Base-by-base conservation (phyloP, 1,140 invertebrate species). In the Heliconius congener region DNA sequence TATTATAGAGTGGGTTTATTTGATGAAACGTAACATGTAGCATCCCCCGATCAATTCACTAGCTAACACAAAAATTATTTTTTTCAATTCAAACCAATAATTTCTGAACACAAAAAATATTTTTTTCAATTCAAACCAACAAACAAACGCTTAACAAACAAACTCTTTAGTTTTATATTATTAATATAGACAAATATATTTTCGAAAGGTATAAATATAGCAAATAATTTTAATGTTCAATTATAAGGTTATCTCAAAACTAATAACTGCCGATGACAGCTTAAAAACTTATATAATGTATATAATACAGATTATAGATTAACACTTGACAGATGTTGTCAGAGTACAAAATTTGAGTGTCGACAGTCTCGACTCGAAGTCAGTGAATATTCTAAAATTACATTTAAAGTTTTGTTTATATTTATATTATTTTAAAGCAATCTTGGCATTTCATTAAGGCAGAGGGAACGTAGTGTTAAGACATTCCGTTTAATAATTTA, bases 191-290 rank as follows among this genome's bases (percentile, higher is more conserved):
- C 0, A 18, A 18, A 52, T 52, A 52, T 52, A 52, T 52, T 19
- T 52, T 52, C 18, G 50, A 18, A 52, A 52, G 2, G 6, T 0
- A 19, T 52, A 19, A 52, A 52, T 52, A 52, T 52, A 57, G 9
- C 3, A 8, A 57, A 23, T 57, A 23, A 57, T 57, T 57, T 23
- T 23, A 57, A 23, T 23, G 19, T 57, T 57, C 55, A 57, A 57
- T 57, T 57, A 57, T 57, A 57, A 57, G 23, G 55, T 57, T 57
- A 57, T 57, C 55, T 57, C n/a, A 11, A 57, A 57, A 57, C 55
- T 57, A 57, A 57, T 57, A 23, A 57, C 19, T 8, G n/a, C 18
- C n/a, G 55, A 57, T 57, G 55, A 57, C 19, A 57, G 55, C 55
- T 57, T 57, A 57, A 57, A 57, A 57, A 57, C 55, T 57, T 57